Base-by-base conservation (phyloP, 2,888 invertebrate species). In the Xylota sylvarum region DNA sequence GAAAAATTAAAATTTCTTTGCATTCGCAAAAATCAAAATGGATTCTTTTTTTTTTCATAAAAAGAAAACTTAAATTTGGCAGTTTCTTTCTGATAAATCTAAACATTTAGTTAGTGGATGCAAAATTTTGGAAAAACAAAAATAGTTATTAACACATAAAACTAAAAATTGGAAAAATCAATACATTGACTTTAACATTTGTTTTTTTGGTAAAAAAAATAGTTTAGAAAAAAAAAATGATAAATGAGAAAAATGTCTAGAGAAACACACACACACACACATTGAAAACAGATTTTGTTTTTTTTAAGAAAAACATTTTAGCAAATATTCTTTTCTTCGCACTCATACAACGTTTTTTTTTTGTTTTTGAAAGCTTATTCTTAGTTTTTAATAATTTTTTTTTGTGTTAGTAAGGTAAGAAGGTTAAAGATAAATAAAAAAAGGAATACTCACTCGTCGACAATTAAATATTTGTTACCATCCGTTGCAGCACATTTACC, bases 391-490 rank as follows among this genome's bases (percentile, higher is more conserved):
- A 40, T 9, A 14, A 14, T 62, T 19, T 12, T 52, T 46, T 35
- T 65, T 35, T 56, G 14, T 80, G 43, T 69, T 82, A 80, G 62
- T 62, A 69, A 30, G 3, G 12, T 37, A 67, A 67, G n/a, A 37
- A 55, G 9, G 5, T 35, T 23, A 35, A 27, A 43, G 48, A 12
- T 35, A 17, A n/a, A 62, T 7, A 23, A 4, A 30, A 88, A 88
- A 52, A 30, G 37, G 72, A 83, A 89, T 91, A 96, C 97, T 96
- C 93, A 97, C 97, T 97, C 97, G 92, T 97, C 97, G 90, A 97
- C 96, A 89, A 97, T 95, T 89, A 97, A 95, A 93, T 96, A 97
- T 93, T 97, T 97, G 94, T 97, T 97, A 90, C 97, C 97, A 90
- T 97, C 97, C 77, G 95, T 95, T 88, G 96, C 96, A 88, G 97